A percentile compares a stretch with the other conserved stretches of the same genome.
Conservation (phyloP, 2,113 vertebrate genomes). For the Pelecanus crispus region DNA sequence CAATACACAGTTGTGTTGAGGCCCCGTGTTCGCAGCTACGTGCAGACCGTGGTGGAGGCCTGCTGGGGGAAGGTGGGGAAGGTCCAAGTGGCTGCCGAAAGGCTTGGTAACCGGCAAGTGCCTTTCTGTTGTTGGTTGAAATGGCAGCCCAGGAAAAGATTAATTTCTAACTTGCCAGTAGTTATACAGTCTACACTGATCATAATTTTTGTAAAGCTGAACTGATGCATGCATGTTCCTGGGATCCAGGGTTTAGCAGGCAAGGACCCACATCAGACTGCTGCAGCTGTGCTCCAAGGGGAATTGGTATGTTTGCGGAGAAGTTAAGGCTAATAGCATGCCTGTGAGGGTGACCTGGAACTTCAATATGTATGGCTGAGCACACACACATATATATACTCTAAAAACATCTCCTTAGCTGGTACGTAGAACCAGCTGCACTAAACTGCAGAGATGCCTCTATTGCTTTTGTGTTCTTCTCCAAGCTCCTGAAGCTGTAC, state of each 20-base stretch:
- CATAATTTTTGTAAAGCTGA: not conserved
- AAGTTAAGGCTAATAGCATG: fast-evolving
- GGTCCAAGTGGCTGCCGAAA: fast-evolving
- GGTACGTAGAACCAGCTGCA: not conserved
- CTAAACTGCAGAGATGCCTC: not conserved
- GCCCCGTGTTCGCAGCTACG: not conserved
- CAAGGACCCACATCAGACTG: not conserved
- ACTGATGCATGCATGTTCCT: fast-evolving
- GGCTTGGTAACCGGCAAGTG: not conserved
- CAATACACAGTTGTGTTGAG: too few species aligned
- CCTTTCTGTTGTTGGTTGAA: not conserved
- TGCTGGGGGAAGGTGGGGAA: not conserved
- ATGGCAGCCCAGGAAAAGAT: not conserved
- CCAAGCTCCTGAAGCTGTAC: not conserved
- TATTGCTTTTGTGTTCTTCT: not conserved
- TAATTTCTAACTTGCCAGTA: too few species aligned
- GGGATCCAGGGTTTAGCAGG: not conserved
- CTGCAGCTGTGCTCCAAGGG: not conserved
- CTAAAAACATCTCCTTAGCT: not conserved
- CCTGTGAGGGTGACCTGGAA: not conserved
- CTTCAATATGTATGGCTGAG: fast-evolving
- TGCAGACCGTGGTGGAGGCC: fast-evolving
- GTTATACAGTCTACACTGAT: fast-evolving
- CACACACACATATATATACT: too few species aligned
- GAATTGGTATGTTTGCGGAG: fast-evolving